These are phyloP conservation scores for Lacanobia oleracea DNA, from an alignment of 2,888 invertebrate genomes.

Conservation along the genomic window DNA sequence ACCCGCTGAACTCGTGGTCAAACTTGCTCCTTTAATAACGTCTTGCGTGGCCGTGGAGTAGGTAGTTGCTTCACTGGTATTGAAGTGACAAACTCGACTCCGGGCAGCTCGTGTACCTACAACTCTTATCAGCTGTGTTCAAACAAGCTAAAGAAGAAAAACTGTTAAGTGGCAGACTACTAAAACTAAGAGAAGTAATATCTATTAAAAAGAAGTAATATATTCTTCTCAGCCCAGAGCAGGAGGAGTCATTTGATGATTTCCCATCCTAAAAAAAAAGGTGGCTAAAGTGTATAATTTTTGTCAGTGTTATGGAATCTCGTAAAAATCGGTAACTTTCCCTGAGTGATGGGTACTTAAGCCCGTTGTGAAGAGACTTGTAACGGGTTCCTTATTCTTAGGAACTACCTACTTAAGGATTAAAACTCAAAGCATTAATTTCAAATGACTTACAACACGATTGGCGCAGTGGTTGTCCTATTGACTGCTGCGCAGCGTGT, in stretches of 20 bases:
- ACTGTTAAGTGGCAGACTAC: background rate
- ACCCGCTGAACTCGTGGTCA: conserved; percentile 13
- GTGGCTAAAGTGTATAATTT: background rate
- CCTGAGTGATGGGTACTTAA: no score
- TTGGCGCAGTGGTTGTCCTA: no score
- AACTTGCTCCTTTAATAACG: conserved; percentile 14
- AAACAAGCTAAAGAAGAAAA: background rate
- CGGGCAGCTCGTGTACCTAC: background rate
- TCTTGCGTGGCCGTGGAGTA: conserved; percentile 10
- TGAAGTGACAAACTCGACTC: background rate
- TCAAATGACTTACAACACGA: no score
- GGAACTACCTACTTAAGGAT: background rate
- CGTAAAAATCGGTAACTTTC: background rate
- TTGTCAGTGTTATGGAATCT: background rate
- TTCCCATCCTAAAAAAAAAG: no score
- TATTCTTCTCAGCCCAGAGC: no score
- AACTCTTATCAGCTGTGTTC: background rate
- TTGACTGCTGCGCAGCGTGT: no score
- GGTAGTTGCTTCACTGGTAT: conserved; percentile 16
- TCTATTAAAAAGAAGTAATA: no score
- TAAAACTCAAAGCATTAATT: background rate
- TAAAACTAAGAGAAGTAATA: no score
- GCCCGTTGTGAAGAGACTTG: background rate
- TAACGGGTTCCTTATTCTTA: background rate
- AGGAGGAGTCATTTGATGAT: no score